Conservation (phyloP, 2,113 vertebrate species). For the Tachuris rubrigastra region DNA sequence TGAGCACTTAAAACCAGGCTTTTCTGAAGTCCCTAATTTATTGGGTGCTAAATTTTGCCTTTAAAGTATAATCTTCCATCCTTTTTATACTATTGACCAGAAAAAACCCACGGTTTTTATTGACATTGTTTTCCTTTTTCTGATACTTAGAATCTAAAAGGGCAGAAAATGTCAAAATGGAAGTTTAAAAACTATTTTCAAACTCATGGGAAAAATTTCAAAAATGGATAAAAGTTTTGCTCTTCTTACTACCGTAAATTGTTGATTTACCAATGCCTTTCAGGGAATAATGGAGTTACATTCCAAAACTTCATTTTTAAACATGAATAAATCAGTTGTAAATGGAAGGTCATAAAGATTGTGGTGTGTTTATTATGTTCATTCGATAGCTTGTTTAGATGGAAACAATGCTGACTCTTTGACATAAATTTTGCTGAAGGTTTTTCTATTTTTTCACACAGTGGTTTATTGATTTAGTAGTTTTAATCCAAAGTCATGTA, state of each 20-base stretch:
- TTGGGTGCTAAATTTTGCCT: not conserved
- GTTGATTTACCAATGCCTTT: not conserved
- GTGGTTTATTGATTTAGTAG: slow-evolving; percentile 19
- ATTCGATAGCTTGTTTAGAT: slow-evolving; percentile 7
- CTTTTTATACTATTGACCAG: not conserved
- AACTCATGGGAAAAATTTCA: not conserved
- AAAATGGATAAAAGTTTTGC: not conserved
- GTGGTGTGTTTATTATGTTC: not conserved
- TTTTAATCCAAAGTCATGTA: not conserved
- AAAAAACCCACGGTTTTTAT: accelerated
- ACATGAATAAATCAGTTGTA: slow-evolving; percentile 24
- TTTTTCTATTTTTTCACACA: slow-evolving; percentile 1
- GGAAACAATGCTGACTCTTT: not conserved
- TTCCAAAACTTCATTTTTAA: not conserved
- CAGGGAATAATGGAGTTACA: not conserved
- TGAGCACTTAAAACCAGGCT: not conserved
- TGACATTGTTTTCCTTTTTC: not conserved
- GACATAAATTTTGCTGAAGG: slow-evolving; percentile 9
- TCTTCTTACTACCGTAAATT: not conserved
- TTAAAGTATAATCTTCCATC: not conserved
- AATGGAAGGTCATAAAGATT: slow-evolving; percentile 23
- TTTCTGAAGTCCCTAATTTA: not conserved
- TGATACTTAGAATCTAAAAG: not conserved
- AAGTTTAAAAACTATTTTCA: not conserved
- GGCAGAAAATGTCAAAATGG: not conserved